Evolutionary conservation across 2,113 vertebrate genomes (phyloP).

Genomic region (Dunckerocampus dactyliophorus): DNA sequence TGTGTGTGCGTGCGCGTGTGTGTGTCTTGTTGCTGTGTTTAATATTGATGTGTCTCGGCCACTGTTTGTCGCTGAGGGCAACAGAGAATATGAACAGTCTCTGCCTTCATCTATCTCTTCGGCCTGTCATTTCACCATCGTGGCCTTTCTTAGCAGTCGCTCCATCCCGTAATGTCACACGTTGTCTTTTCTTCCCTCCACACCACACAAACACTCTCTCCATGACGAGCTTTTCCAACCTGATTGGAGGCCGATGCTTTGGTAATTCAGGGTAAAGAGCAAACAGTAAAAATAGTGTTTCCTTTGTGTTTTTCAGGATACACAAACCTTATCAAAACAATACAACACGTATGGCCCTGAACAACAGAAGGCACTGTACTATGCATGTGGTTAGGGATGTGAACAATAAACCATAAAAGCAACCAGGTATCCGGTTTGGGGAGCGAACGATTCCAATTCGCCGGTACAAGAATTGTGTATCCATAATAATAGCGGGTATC

Average conservation of each 20-base stretch:
- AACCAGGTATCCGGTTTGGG: too few relatives aligned
- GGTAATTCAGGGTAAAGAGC: neutral
- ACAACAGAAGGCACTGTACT: too few relatives aligned
- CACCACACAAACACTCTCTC: neutral
- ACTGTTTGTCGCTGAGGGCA: constrained; percentile 68
- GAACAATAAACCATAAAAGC: too few relatives aligned
- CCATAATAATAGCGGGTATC: too few relatives aligned
- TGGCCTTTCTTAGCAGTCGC: constrained; percentile 47
- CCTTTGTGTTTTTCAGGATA: too few relatives aligned
- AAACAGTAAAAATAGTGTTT: too few relatives aligned
- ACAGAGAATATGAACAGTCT: constrained; percentile 68
- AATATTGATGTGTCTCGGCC: constrained; percentile 70
- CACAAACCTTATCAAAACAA: too few relatives aligned
- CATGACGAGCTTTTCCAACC: neutral
- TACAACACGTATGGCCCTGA: too few relatives aligned
- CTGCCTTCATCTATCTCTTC: constrained; percentile 64
- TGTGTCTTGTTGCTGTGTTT: constrained; percentile 66
- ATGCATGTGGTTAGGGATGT: too few relatives aligned
- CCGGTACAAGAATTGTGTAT: too few relatives aligned
- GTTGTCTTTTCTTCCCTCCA: constrained; percentile 11
- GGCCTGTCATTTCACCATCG: constrained; percentile 61
- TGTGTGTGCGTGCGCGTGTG: constrained; percentile 27
- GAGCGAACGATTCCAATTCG: too few relatives aligned
- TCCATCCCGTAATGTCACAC: constrained; percentile 42
- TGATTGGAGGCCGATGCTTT: neutral